phyloP scores from a whole-genome alignment of 2,797 vertebrate genomes.

The Apodemus agrarius region DNA sequence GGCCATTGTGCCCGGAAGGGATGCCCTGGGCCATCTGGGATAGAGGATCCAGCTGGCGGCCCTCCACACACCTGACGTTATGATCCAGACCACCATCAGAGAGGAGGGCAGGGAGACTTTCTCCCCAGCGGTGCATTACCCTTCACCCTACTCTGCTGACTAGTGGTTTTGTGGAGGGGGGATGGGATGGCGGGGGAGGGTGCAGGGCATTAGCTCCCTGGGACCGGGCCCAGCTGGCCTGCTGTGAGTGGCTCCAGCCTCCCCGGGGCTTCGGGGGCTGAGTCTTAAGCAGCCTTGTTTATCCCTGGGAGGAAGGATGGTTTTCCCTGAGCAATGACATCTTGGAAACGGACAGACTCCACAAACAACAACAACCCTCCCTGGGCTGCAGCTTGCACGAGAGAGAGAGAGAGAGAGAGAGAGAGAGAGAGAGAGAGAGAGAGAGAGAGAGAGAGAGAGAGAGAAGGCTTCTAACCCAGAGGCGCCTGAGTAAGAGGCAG shows the following conservation, averaged over 20 bases:
- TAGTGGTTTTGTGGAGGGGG: not conserved
- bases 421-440: too few species aligned
- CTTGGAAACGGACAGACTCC: conserved; percentile 78
- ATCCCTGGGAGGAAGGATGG: conserved; percentile 62
- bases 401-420: too few species aligned
- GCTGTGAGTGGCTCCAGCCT: conserved; percentile 41
- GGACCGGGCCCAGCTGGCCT: conserved; percentile 56
- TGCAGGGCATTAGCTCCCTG: conserved; percentile 31
- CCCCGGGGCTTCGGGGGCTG: not conserved
- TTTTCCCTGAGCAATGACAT: conserved; percentile 69
- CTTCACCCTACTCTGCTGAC: not conserved
- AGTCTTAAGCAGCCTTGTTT: conserved; percentile 44
- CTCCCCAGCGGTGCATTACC: not conserved
- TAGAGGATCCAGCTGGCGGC: not conserved
- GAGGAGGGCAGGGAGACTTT: conserved; percentile 22
- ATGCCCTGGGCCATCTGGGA: not conserved
- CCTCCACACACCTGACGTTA: conserved; percentile 17
- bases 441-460: too few species aligned
- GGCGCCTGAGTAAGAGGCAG: not conserved
- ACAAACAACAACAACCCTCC: conserved; percentile 79
- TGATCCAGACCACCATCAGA: not conserved
- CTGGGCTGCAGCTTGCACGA: conserved; percentile 36
- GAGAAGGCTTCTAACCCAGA: conserved; percentile 52
- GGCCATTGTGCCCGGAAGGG: conserved; percentile 15
- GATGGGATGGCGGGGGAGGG: not conserved